phyloP scores from a whole-genome alignment of 1,140 invertebrate species.

The Brachionus sp. region DNA sequence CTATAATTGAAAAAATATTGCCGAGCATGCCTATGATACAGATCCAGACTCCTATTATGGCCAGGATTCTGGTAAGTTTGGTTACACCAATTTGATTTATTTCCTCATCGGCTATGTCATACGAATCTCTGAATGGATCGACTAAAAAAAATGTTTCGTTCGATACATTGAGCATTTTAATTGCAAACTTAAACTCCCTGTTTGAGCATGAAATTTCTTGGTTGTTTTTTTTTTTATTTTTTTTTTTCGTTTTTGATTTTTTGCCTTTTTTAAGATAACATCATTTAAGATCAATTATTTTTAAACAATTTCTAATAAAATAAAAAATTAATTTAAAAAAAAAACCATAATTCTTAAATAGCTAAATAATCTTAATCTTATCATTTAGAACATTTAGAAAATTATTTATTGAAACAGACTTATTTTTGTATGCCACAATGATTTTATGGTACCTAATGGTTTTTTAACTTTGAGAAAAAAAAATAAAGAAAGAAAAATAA shows the following conservation, averaged over 20 bases:
- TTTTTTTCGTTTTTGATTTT: background rate
- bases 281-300: background rate
- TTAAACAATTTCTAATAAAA: background rate
- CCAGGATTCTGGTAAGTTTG: slow-evolving; percentile 49
- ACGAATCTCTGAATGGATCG: background rate
- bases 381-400: too few relatives aligned
- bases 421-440: too few relatives aligned
- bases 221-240: background rate
- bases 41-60: slow-evolving; percentile 53
- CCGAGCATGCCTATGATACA: slow-evolving; percentile 55
- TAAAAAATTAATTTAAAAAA: background rate
- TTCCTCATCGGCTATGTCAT: slow-evolving; percentile 11
- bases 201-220: background rate
- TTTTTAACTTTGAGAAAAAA: too few relatives aligned
- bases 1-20: slow-evolving; percentile 56
- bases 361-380: too few relatives aligned
- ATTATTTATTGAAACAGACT: too few relatives aligned
- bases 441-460: too few relatives aligned
- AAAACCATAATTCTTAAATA: too few relatives aligned
- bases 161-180: background rate
- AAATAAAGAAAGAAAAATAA: too few relatives aligned
- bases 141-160: background rate
- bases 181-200: background rate
- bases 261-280: background rate
- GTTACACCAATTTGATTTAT: slow-evolving; percentile 30